These are phyloP conservation scores for Julus scanicus DNA, from an alignment of 2,888 invertebrate species.

Conservation along the genomic window DNA sequence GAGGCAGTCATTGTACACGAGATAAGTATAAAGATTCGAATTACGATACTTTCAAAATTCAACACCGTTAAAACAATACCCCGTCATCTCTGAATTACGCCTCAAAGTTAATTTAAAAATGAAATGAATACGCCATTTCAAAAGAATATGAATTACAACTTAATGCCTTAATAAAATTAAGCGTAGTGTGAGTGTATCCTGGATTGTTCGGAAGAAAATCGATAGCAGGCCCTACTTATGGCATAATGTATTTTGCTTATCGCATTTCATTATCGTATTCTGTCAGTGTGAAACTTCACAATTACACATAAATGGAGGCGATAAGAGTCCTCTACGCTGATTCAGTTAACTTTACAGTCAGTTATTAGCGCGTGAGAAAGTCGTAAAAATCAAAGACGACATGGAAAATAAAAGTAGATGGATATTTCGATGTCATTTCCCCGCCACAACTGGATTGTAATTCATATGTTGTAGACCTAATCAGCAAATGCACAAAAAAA, in stretches of 20 bases:
- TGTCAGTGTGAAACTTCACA: slow-evolving; percentile 41
- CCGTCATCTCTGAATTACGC: neutral
- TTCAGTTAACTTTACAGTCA: slow-evolving; percentile 44
- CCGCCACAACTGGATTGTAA: neutral
- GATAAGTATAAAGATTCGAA: slow-evolving; percentile 29
- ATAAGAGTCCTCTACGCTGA: slow-evolving; percentile 21
- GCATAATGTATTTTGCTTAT: slow-evolving; percentile 50
- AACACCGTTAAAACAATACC: slow-evolving; percentile 11
- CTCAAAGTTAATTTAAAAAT: slow-evolving; percentile 26
- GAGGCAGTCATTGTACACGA: neutral
- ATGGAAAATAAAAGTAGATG: slow-evolving; percentile 13
- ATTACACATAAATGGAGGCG: slow-evolving; percentile 50
- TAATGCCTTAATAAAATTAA: slow-evolving; percentile 43
- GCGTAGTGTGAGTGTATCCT: neutral
- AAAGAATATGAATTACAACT: slow-evolving; percentile 41
- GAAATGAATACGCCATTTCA: slow-evolving; percentile 25
- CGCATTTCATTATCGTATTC: slow-evolving; percentile 51
- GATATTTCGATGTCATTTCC: slow-evolving; percentile 37
- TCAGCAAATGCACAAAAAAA: neutral
- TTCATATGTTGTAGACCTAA: slow-evolving; percentile 4
- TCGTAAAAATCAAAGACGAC: slow-evolving; percentile 45
- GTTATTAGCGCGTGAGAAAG: slow-evolving; percentile 48
- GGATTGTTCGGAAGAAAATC: slow-evolving; percentile 42
- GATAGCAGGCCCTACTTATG: slow-evolving; percentile 30
- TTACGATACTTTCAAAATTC: slow-evolving; percentile 12